Conservation (phyloP, 2,888 invertebrate genomes). For the Eledona agricola region DNA sequence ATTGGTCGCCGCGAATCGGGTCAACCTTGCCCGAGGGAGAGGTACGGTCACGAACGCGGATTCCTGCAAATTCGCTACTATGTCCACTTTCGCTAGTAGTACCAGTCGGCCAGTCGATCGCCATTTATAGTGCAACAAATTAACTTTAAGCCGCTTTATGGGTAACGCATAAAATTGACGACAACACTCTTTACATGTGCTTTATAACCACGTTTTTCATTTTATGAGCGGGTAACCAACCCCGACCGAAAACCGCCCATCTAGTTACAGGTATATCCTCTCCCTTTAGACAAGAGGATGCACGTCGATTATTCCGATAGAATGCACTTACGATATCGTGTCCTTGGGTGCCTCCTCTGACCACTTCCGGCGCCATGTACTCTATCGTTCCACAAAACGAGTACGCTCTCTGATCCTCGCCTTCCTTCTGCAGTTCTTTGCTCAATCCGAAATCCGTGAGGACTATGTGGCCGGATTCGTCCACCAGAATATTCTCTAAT, state of each 20-base stretch:
- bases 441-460: slow-evolving; percentile 97
- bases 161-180: too few relatives aligned
- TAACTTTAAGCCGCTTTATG: too few relatives aligned
- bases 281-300: too few relatives aligned
- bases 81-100: slow-evolving; percentile 1
- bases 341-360: slow-evolving; percentile 84
- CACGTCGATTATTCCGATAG: too few relatives aligned
- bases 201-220: too few relatives aligned
- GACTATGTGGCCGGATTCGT: slow-evolving; percentile 93
- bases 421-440: slow-evolving; percentile 80
- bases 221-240: too few relatives aligned
- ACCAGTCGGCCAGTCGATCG: too few relatives aligned
- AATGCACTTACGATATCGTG: slow-evolving; percentile 89
- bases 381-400: slow-evolving; percentile 99
- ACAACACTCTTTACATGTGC: too few relatives aligned
- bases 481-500: slow-evolving; percentile 94
- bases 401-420: slow-evolving; percentile 80
- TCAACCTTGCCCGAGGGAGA: slow-evolving; percentile 41
- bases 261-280: too few relatives aligned
- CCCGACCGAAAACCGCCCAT: too few relatives aligned
- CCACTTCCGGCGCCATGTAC: slow-evolving; percentile 92
- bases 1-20: slow-evolving; percentile 37
- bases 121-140: too few relatives aligned
- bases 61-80: slow-evolving; percentile 8
- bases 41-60: slow-evolving; percentile 13